A percentile compares a stretch with the other conserved stretches of the same genome.
Evolutionary conservation across 2,888 invertebrate species (phyloP).

Genomic region (Conus canariensis): DNA sequence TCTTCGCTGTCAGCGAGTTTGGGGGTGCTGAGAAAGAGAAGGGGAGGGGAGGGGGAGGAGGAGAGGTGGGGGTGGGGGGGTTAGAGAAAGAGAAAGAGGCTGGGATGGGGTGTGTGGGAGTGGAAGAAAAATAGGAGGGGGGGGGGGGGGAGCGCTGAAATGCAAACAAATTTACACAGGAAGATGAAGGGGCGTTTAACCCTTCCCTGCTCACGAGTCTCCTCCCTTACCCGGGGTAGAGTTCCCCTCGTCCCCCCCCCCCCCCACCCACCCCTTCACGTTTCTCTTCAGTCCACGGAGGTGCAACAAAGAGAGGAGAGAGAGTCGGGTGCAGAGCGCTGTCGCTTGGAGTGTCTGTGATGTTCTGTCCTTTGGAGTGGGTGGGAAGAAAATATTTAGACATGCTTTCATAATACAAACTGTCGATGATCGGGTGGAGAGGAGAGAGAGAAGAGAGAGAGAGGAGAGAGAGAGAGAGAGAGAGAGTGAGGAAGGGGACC

Average conservation of each 20-base stretch:
- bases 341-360: conserved; percentile 23
- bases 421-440: neutral
- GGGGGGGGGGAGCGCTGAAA: neutral
- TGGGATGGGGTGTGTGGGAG: neutral
- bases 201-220: neutral
- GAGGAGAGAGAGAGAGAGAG: neutral
- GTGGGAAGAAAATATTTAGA: conserved; percentile 35
- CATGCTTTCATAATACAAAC: conserved; percentile 39
- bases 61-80: neutral
- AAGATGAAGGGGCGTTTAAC: neutral
- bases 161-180: conserved; percentile 34
- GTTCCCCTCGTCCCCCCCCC: neutral
- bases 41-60: no score
- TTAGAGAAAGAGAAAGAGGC: neutral
- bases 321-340: conserved; percentile 20
- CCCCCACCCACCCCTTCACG: neutral
- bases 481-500: neutral
- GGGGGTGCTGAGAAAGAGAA: no score
- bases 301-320: conserved; percentile 28
- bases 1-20: neutral
- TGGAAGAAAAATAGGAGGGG: neutral
- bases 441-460: no score
- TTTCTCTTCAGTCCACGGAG: neutral
- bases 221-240: no score
- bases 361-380: conserved; percentile 16